Conservation (phyloP, 2,797 vertebrate species). For the Bradypodion ventrale region DNA sequence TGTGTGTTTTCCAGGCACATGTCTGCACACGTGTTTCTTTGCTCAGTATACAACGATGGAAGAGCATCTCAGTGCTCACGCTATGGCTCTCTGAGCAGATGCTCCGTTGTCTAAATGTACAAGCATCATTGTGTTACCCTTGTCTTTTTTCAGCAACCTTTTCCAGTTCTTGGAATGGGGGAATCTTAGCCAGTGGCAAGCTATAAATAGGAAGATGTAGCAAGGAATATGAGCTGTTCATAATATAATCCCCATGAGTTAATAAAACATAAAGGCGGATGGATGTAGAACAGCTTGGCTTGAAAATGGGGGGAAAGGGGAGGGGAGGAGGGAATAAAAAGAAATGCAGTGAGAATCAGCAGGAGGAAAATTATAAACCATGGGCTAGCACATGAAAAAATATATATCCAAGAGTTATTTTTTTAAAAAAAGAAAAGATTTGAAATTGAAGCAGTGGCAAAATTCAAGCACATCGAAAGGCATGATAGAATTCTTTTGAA, state of each 20-base stretch:
- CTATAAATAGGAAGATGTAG: slow-evolving; percentile 3
- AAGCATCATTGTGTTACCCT: not conserved
- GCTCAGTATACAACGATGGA: not conserved
- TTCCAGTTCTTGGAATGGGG: slow-evolving; percentile 12
- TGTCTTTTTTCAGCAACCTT: slow-evolving; percentile 2
- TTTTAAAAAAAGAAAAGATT: slow-evolving; percentile 47
- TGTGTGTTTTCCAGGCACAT: too few species aligned
- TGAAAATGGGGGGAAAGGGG: slow-evolving; percentile 9
- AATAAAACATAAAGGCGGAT: slow-evolving; percentile 31
- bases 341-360: not conserved
- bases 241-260: slow-evolving; percentile 17
- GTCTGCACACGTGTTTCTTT: not conserved
- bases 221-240: slow-evolving; percentile 3
- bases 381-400: slow-evolving; percentile 11
- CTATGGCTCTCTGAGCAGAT: slow-evolving; percentile 24
- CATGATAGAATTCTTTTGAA: too few species aligned
- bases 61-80: slow-evolving; percentile 17
- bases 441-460: slow-evolving; percentile 28
- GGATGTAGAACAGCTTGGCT: slow-evolving; percentile 24
- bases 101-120: not conserved
- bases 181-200: slow-evolving; percentile 25
- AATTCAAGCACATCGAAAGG: too few species aligned
- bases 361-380: not conserved
- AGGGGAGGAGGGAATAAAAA: not conserved
- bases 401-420: too few species aligned